Evolutionary conservation across 2,797 vertebrate genomes (phyloP), one percentile per base, ranked within the genome.

Genomic region (Dryobates pubescens): DNA sequence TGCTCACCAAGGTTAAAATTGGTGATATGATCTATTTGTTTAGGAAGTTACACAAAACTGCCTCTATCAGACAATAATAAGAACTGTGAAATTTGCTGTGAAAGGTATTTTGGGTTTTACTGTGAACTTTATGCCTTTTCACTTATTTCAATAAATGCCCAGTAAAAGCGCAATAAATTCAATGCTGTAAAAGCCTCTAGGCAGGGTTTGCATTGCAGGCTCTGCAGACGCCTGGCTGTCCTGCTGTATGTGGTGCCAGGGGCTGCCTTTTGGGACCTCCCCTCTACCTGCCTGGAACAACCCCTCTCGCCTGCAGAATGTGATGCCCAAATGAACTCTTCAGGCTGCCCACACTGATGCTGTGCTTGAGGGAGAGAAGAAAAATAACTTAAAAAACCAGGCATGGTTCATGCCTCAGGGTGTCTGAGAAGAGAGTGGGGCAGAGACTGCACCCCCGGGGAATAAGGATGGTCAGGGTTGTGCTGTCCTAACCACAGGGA

Each of bases 101-200:
- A 68, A 64, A 86, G 45, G 24, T 70, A 38, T 76, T 94, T 86
- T 17, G 76, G 54, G 65, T 65, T 87, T 92, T 92, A 85, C 59
- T 75, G 56, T 85, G 83, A 85, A 87, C 83, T 85, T 93, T 89
- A 93, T 2, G 30, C 53, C 53, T 91, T 58, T 95, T 88, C 81
- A 65, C 51, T 88, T 74, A 77, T 77, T 87, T 88, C 64, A 36
- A 62, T 82, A 90, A 94, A 84, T 86, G 72, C 51, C 36, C 58
- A 71, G 49, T 90, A 90, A 89, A 93, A 85, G 47, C 2, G 4
- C 61, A 88, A 71, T 89, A 86, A 89, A 88, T 69, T 58, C 69
- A 56, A 4, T 12, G 36, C 32, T 3, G 0, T 82, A 89, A 88
- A 64, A 76, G 47, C 61, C 62, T 2, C 3, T 12, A 29, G 1